Percentiles rank a stretch among this genome's conserved stretches.
These are phyloP conservation scores for Ptilonorhynchus violaceus DNA, from an alignment of 2,113 vertebrate species.

Conservation along the genomic window DNA sequence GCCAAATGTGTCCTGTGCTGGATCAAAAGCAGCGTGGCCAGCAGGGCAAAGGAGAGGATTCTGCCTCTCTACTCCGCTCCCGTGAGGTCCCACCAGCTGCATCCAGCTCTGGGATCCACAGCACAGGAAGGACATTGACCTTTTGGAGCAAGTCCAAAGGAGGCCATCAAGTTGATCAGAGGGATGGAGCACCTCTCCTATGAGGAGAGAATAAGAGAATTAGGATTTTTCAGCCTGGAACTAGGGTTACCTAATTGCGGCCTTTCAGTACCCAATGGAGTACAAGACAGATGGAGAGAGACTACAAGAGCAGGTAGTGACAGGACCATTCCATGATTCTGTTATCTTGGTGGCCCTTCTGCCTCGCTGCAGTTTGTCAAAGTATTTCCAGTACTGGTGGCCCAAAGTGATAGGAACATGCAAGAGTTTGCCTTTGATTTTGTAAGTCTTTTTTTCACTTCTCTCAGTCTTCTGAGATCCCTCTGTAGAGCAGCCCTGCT, in stretches of 20 bases:
- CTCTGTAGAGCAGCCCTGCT: neutral
- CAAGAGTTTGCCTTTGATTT: neutral
- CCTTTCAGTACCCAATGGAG: neutral
- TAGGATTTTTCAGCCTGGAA: neutral
- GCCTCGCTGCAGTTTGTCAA: neutral
- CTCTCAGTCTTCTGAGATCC: neutral
- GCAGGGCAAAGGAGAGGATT: neutral
- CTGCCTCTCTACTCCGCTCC: neutral
- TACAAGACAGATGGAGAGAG: neutral
- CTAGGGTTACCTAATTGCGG: neutral
- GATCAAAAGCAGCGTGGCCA: neutral
- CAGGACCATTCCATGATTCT: neutral
- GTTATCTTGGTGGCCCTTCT: neutral
- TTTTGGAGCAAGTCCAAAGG: neutral
- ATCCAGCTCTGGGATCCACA: neutral
- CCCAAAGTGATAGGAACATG: neutral
- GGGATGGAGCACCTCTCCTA: neutral
- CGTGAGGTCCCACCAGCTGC: neutral
- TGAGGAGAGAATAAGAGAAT: neutral
- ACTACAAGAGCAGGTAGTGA: neutral
- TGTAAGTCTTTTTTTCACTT: neutral
- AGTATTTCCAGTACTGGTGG: neutral
- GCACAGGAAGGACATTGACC: neutral
- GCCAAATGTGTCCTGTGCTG: neutral
- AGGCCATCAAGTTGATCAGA: neutral